Evolutionary conservation across 2,797 vertebrate genomes (phyloP).

Genomic region (Naso thynnoides): DNA sequence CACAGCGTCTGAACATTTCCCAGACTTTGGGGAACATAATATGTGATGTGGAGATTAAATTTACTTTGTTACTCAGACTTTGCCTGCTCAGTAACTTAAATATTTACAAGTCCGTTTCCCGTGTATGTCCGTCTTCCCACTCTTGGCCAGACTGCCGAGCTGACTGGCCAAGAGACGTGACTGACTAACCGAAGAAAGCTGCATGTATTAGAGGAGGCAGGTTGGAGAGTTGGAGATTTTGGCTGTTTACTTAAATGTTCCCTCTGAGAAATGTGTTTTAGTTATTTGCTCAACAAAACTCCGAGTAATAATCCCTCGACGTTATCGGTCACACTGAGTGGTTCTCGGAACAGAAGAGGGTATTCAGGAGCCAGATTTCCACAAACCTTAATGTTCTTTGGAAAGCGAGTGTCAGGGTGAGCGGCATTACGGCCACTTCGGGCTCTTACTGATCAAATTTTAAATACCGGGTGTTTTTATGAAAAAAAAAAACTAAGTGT

Average conservation of each 20-base stretch:
- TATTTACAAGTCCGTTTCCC: constrained; percentile 40
- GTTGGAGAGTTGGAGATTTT: not conserved
- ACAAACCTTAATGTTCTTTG: too few species aligned
- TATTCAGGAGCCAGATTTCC: too few species aligned
- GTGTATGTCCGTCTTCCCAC: constrained; percentile 11
- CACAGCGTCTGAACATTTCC: not conserved
- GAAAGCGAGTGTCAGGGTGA: too few species aligned
- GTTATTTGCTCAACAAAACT: not conserved
- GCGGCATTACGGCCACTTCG: too few species aligned
- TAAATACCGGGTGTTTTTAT: too few species aligned
- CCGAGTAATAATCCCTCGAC: not conserved
- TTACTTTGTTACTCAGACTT: constrained; percentile 11
- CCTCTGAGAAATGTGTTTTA: not conserved
- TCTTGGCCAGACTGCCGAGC: constrained; percentile 15
- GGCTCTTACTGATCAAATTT: too few species aligned
- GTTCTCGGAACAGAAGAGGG: not conserved
- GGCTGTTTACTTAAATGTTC: not conserved
- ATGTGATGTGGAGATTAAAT: constrained; percentile 20
- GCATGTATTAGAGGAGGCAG: not conserved
- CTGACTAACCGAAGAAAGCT: constrained; percentile 2
- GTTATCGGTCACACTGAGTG: not conserved
- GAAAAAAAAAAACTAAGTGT: too few species aligned
- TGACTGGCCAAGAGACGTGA: constrained; percentile 10
- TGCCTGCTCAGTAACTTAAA: constrained; percentile 4
- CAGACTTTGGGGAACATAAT: not conserved